Evolutionary conservation across 2,797 vertebrate species (phyloP).

Genomic region (Bryconaethiops microstoma): DNA sequence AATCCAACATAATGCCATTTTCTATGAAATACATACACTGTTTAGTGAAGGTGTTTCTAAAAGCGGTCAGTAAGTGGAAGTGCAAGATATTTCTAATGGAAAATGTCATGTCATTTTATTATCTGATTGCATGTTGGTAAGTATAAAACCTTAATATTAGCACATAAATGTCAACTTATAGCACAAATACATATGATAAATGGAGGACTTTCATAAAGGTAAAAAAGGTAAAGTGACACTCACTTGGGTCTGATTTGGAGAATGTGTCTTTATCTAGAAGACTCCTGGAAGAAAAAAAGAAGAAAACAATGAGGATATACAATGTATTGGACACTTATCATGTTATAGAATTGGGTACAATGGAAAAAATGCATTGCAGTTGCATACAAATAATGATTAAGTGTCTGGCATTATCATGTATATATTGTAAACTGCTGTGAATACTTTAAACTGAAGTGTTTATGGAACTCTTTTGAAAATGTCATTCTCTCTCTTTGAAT

Average conservation of each 20-base stretch:
- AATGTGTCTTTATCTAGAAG: constrained; percentile 97
- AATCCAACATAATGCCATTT: too few relatives aligned
- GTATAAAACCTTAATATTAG: too few relatives aligned
- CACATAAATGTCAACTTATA: not conserved
- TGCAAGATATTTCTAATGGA: too few relatives aligned
- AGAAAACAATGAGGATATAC: constrained; percentile 43
- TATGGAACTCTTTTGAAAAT: not conserved
- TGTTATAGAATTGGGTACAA: not conserved
- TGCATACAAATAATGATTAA: constrained; percentile 9
- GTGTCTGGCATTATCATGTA: not conserved
- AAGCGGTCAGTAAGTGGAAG: not conserved
- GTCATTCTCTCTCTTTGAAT: not conserved
- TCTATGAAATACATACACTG: too few relatives aligned
- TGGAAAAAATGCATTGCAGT: not conserved
- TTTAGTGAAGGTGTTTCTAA: not conserved
- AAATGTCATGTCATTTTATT: too few relatives aligned
- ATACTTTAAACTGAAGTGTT: not conserved
- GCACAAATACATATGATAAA: not conserved
- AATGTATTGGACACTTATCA: constrained; percentile 23
- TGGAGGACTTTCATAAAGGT: not conserved
- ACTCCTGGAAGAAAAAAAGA: constrained; percentile 75
- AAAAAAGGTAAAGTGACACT: constrained; percentile 65
- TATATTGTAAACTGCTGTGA: not conserved
- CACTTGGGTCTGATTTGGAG: constrained; percentile 95
- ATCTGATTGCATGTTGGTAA: too few relatives aligned